Evolutionary conservation across 2,888 invertebrate species (phyloP), one percentile per base, ranked within the genome.

Genomic region (Nineta flava): DNA sequence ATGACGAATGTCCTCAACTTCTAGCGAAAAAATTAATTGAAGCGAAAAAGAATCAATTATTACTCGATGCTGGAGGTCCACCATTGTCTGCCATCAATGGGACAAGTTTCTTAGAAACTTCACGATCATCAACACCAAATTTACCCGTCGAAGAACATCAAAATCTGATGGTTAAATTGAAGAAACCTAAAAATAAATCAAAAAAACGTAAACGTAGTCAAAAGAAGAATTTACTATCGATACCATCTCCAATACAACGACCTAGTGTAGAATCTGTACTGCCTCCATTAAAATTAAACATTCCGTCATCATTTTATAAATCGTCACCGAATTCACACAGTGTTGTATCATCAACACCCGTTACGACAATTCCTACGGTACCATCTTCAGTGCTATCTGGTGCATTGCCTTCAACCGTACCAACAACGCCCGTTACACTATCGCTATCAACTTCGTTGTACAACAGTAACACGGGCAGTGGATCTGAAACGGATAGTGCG

Each of bases 1-100:
- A 88, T 62, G 88, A 90, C 61, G 77, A 85, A 58, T 77, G 87
- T 64, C 88, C 88, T 0, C 85, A 87, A 58, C 74, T 74, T 58
- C 64, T 83, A 52, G 85, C 83, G 2, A 82, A 75, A 55, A 83
- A 85, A 61, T 57, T 85, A 49, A 64, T 85, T 46, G 80, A 79
- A 10, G 84, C 87, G 59, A 87, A 87, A 62, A 76, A 84, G 3
- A 81, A 80, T 56, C 80, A 81, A 55, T 62, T 83, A 49, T 63
- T 83, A 61, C 66, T 76, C 47, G 63, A 77, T 31, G 47, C 16
- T 12, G 26, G 35, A n/a, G 74, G 78, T 2, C 73, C 77, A 7
- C 77, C 77, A 1, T 26, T 26, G 7, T 77, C 81, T 0, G 73
- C 76, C 12, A 74, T 74, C 49, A 76, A 72, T 47, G 77, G 73